Conservation (phyloP, 2,797 vertebrate genomes). For the Orientallactaga sibirica region DNA sequence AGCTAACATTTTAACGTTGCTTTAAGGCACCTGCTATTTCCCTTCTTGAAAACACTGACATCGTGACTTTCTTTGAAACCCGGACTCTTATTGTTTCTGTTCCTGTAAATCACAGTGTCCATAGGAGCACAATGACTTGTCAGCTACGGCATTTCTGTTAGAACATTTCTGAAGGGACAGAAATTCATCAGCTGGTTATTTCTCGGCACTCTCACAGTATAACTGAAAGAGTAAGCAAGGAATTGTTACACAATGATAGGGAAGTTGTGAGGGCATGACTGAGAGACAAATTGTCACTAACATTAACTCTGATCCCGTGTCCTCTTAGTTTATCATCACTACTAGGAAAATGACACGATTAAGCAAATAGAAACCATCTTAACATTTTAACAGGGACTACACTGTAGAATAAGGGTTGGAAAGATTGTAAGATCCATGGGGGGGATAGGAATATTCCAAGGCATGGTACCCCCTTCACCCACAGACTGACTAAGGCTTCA, state of each 20-base stretch:
- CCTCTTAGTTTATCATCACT: neutral
- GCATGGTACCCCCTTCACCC: no score
- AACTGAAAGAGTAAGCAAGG: slow-evolving; percentile 16
- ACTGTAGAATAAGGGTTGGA: no score
- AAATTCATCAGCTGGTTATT: neutral
- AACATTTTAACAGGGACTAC: neutral
- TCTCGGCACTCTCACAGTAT: neutral
- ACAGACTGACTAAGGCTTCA: no score
- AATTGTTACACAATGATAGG: slow-evolving; percentile 2
- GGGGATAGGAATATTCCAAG: no score
- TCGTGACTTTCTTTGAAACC: neutral
- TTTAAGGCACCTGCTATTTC: neutral
- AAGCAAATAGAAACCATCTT: neutral
- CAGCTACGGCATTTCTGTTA: neutral
- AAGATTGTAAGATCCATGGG: no score
- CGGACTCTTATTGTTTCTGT: neutral
- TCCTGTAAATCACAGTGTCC: slow-evolving; percentile 2
- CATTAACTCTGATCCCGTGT: neutral
- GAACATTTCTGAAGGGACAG: neutral
- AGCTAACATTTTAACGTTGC: neutral
- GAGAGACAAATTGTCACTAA: neutral
- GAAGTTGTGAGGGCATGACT: neutral
- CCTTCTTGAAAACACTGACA: neutral
- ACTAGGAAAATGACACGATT: neutral
- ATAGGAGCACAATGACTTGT: slow-evolving; percentile 14